A percentile compares a stretch with the other conserved stretches of the same genome.
These are phyloP conservation scores for Epinephelus awoara DNA, from an alignment of 2,797 vertebrate species.

Conservation along the genomic window DNA sequence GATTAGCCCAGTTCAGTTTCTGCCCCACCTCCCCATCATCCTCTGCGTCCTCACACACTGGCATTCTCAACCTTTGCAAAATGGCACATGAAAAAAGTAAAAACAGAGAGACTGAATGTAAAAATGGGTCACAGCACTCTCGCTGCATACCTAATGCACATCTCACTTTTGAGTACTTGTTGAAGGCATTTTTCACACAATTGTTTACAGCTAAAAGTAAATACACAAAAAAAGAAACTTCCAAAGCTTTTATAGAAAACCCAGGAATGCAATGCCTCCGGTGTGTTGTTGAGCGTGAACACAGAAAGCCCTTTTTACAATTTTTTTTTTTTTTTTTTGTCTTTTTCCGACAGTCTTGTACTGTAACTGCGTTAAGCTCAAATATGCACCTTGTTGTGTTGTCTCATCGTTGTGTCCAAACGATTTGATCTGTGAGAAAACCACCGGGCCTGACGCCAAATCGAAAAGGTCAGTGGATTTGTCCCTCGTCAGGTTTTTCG, in stretches of 20 bases:
- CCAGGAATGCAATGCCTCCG: conserved; percentile 86
- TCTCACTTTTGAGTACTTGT: conserved; percentile 82
- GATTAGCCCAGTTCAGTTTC: conserved; percentile 36
- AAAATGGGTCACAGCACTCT: conserved; percentile 76
- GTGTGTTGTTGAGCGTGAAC: conserved; percentile 84
- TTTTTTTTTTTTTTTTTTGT: conserved; percentile 57
- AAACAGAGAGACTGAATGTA: conserved; percentile 60
- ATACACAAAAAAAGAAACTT: conserved; percentile 75
- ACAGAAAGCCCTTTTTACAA: conserved; percentile 89
- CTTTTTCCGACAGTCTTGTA: conserved; percentile 78
- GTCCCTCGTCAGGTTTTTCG: conserved; percentile 55
- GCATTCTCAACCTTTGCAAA: conserved; percentile 57
- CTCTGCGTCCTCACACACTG: conserved; percentile 36
- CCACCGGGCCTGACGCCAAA: conserved; percentile 50
- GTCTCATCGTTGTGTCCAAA: conserved; percentile 71
- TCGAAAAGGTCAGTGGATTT: conserved; percentile 60
- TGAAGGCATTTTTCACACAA: conserved; percentile 84
- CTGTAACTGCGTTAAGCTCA: conserved; percentile 80
- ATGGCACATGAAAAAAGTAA: conserved; percentile 74
- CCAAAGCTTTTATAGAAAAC: conserved; percentile 85
- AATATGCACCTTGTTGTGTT: conserved; percentile 81
- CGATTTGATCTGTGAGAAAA: conserved; percentile 80
- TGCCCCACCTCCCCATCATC: conserved; percentile 4
- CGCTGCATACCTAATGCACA: conserved; percentile 84
- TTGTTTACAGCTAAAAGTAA: conserved; percentile 83